These are phyloP conservation scores for Diachasma alloeum DNA, from an alignment of 1,140 invertebrate genomes.

Conservation along the genomic window DNA sequence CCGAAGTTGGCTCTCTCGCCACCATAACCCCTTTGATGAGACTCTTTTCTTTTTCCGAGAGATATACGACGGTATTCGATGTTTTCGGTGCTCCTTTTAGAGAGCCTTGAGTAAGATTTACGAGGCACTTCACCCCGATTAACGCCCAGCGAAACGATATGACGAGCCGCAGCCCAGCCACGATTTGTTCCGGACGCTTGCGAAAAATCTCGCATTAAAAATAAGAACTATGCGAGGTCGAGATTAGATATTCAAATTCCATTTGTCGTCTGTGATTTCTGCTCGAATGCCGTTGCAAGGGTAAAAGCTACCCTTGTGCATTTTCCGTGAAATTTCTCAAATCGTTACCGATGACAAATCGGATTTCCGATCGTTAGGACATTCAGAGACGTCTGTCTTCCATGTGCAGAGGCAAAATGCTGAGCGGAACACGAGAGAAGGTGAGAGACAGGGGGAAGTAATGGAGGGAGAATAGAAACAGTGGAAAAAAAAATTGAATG, in stretches of 20 bases:
- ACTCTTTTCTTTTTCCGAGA: not conserved
- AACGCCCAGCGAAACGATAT: slow-evolving; percentile 21
- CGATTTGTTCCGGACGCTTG: slow-evolving; percentile 16
- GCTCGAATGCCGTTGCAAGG: not conserved
- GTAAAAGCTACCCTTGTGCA: not conserved
- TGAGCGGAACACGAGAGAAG: not conserved
- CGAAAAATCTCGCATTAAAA: slow-evolving; percentile 3
- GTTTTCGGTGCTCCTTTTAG: slow-evolving; percentile 14
- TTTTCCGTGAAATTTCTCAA: not conserved
- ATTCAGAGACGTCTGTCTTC: not conserved
- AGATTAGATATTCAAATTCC: not conserved
- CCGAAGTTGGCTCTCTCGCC: not conserved
- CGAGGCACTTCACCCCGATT: slow-evolving; percentile 26
- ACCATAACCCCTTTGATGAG: slow-evolving; percentile 1
- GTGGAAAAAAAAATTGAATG: not conserved
- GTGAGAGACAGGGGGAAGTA: not conserved
- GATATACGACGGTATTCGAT: slow-evolving; percentile 12
- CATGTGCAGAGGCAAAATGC: not conserved
- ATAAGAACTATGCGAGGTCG: not conserved
- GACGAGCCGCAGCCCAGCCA: slow-evolving; percentile 10
- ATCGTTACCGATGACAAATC: not conserved
- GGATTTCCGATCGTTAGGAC: slow-evolving; percentile 55
- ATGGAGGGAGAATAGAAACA: not conserved
- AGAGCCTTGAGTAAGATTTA: slow-evolving; percentile 20
- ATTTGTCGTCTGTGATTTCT: not conserved